Base-by-base conservation (phyloP, 1,140 invertebrate genomes). In the Batillaria attramentaria region DNA sequence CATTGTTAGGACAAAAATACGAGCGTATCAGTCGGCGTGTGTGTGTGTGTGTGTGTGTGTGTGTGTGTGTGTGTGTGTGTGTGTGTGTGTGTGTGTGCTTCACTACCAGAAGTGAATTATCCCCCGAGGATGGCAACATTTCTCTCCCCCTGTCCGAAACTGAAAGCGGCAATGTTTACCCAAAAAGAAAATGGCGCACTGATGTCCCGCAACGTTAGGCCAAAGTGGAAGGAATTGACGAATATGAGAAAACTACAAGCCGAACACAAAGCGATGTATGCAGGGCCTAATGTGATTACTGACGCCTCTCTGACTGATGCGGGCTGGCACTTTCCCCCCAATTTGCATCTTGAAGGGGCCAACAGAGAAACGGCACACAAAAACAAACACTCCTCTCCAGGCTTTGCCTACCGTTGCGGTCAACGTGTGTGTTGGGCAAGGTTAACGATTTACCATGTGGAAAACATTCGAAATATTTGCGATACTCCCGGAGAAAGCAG, bases 401-500 rank as follows among this genome's bases (percentile, higher is more conserved):
- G 24, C n/a, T 62, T 62, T 31, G 24, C 57, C 57, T 57, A 24
- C 54, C 54, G 39, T 24, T 42, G 57, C 43, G 68, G 43, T 70
- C 68, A 70, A 8, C 68, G 68, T 46, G 68, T 46, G 68, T 70
- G 68, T 75, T 37, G 57, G 73, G 39, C 31, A 37, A 57, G 73
- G 73, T 75, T 75, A 75, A 75, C 73, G 73, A 75, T 75, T 75
- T 75, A 75, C 73, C 73, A 75, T 75, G 73, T 75, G 73, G 73
- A 75, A 75, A 75, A 75, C 73, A 62, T 75, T 62, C 37, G 73
- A 75, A 75, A 75, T 75, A 75, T 75, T 75, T 75, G 73, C 73
- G 73, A 75, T 75, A 75, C 73, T 75, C 73, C 73, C 54, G 73
- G 73, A 75, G 73, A 75, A 75, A 75, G 73, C 54, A 50, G 37